Conservation (phyloP, 2,113 vertebrate genomes). For the Albula goreensis region DNA sequence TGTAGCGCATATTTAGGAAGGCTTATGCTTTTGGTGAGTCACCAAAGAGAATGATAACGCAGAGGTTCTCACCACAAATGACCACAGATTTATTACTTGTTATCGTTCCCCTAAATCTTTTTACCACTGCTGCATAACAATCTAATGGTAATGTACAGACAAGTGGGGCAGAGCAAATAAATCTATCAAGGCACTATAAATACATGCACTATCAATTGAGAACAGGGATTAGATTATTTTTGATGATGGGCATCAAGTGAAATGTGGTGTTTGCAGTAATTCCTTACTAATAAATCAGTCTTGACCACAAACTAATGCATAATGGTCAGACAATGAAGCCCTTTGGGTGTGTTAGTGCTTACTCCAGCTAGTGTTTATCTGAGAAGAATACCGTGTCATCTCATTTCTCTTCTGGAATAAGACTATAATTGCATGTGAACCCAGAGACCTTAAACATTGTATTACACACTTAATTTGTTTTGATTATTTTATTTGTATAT, state of each 20-base stretch:
- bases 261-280: conserved; percentile 4
- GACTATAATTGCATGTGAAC: neutral
- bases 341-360: neutral
- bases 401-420: neutral
- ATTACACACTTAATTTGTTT: neutral
- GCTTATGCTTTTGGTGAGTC: neutral
- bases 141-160: neutral
- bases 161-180: neutral
- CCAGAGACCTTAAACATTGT: neutral
- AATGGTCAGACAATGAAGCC: neutral
- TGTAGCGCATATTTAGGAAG: neutral
- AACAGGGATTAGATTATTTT: neutral
- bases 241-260: neutral
- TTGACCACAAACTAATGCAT: neutral
- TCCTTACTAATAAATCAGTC: neutral
- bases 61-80: neutral
- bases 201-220: neutral
- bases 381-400: neutral
- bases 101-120: conserved; percentile 9
- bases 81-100: conserved; percentile 1
- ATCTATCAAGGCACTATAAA: neutral
- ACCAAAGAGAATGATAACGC: neutral
- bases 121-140: neutral
- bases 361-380: neutral
- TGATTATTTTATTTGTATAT: neutral